Percentiles rank a stretch among this genome's conserved stretches.
phyloP scores from a whole-genome alignment of 2,888 invertebrate species.

The Phaedon cochleariae region DNA sequence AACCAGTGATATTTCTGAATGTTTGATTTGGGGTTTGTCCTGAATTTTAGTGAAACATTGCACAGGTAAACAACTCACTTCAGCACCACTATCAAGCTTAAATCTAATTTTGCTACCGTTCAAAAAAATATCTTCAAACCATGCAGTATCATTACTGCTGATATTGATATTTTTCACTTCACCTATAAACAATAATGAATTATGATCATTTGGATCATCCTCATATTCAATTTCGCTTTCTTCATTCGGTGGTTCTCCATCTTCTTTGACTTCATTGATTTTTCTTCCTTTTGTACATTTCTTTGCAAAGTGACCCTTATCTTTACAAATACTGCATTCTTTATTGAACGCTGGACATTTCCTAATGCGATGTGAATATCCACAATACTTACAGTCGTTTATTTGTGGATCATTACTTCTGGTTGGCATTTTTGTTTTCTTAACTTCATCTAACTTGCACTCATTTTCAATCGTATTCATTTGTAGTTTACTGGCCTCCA shows the following conservation, averaged over 20 bases:
- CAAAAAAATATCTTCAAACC: neutral
- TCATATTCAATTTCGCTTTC: neutral
- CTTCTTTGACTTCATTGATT: neutral
- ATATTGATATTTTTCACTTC: neutral
- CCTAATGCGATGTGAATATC: neutral
- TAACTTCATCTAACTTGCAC: no score
- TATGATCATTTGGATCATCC: conserved; percentile 2
- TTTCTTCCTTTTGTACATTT: neutral
- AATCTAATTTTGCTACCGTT: neutral
- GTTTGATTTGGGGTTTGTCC: no score
- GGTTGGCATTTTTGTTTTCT: no score
- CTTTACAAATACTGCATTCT: neutral
- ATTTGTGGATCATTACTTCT: no score
- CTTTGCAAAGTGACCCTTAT: neutral
- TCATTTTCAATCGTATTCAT: no score
- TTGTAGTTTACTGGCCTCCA: no score
- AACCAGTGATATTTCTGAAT: no score
- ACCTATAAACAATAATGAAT: neutral
- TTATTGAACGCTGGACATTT: conserved; percentile 12
- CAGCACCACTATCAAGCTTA: neutral
- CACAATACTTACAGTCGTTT: neutral
- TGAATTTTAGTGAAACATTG: no score
- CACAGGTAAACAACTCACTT: neutral
- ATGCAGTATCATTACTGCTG: neutral
- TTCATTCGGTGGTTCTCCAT: neutral